phyloP scores from a whole-genome alignment of 1,140 invertebrate genomes.

The Nasonia giraulti region DNA sequence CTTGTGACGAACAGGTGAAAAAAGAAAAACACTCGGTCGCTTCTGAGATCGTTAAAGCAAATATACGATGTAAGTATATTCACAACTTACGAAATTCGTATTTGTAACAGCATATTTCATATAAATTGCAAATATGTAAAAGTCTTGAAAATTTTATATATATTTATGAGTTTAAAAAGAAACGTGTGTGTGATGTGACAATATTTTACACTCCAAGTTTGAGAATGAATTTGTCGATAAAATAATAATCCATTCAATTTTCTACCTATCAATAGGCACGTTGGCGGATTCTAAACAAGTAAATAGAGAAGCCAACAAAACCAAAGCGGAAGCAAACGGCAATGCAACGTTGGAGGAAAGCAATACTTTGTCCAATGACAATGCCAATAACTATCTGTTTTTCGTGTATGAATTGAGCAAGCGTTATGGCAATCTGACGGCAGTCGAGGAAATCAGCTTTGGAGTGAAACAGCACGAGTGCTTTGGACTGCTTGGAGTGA shows the following conservation, averaged over 20 bases:
- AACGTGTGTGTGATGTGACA: too few species aligned
- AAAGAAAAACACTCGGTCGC: slow-evolving; percentile 65
- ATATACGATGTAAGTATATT: slow-evolving; percentile 56
- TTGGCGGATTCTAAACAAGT: not conserved
- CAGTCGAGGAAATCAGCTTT: slow-evolving; percentile 83
- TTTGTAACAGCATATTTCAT: too few species aligned
- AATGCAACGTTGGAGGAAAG: slow-evolving; percentile 39
- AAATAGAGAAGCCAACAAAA: not conserved
- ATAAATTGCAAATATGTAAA: too few species aligned
- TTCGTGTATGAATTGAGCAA: slow-evolving; percentile 78
- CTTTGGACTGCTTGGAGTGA: slow-evolving; percentile 86
- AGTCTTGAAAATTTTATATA: too few species aligned
- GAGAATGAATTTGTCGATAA: too few species aligned
- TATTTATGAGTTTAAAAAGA: too few species aligned
- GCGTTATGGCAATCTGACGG: slow-evolving; percentile 78
- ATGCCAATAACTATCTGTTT: slow-evolving; percentile 62
- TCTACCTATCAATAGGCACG: not conserved
- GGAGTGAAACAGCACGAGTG: slow-evolving; percentile 85
- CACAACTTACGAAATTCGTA: not conserved
- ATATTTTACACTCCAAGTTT: too few species aligned
- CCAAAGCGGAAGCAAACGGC: slow-evolving; percentile 26
- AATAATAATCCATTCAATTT: not conserved
- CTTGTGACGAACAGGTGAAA: slow-evolving; percentile 68
- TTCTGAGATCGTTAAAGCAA: slow-evolving; percentile 62
- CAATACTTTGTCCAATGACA: slow-evolving; percentile 42